Conservation (phyloP, 2,888 invertebrate species). For the Cremastinae sp. region DNA sequence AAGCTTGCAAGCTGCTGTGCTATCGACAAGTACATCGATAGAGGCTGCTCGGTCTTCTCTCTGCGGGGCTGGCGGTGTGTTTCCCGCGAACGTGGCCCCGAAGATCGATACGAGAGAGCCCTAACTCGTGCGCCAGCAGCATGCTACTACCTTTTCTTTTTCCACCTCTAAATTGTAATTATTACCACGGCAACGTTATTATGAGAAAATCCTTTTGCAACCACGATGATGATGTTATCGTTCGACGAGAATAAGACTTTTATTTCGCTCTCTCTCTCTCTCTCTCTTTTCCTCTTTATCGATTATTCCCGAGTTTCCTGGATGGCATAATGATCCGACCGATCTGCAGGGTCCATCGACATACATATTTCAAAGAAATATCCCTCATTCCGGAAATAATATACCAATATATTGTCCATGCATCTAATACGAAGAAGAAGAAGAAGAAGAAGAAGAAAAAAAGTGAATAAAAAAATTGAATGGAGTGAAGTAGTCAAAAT, state of each 20-base stretch:
- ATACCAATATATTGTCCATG: too few relatives aligned
- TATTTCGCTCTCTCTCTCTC: conserved; percentile 4
- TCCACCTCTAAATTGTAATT: conserved; percentile 60
- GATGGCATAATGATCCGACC: conserved; percentile 50
- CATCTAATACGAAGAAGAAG: too few relatives aligned
- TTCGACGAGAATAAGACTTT: conserved; percentile 37
- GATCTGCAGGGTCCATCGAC: background rate
- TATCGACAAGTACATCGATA: conserved; percentile 43
- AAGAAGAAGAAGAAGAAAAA: too few relatives aligned
- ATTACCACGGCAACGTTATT: conserved; percentile 58
- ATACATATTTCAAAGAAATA: too few relatives aligned
- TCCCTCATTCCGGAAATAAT: too few relatives aligned
- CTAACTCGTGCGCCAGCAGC: conserved; percentile 52
- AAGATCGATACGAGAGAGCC: conserved; percentile 65
- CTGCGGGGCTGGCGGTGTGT: too few relatives aligned
- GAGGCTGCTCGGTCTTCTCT: too few relatives aligned
- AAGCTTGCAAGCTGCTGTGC: too few relatives aligned
- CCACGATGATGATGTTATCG: conserved; percentile 50
- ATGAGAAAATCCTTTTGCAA: conserved; percentile 36
- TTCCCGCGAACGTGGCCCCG: conserved; percentile 47
- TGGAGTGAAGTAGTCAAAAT: too few relatives aligned
- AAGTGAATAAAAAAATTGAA: too few relatives aligned
- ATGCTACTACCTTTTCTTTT: conserved; percentile 48
- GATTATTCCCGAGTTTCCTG: conserved; percentile 40
- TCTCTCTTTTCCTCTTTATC: conserved; percentile 13